Evolutionary conservation across 2,888 invertebrate genomes (phyloP), one percentile per base, ranked within the genome.

Genomic region (Tryphoninae sp.): DNA sequence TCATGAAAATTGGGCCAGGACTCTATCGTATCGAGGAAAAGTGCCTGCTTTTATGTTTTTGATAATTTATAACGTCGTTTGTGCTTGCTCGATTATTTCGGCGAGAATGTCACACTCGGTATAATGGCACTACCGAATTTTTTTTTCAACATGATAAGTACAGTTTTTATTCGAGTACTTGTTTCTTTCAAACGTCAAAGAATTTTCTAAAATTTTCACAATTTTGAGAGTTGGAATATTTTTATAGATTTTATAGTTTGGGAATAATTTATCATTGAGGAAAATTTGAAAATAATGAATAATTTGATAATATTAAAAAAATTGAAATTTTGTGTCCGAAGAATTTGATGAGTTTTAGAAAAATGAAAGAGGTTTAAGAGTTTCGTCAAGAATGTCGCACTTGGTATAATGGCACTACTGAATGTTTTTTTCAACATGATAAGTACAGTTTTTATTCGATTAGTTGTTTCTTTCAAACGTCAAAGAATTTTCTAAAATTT

Each of bases 81-180:
- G 19, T 49, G 45, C 6, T 42, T 42, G 16, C 40, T 16, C 16
- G 26, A 58, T 11, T 13, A 33, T 16, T 1, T 4, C 16, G 16
- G 19, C 55, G 55, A 19, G 19, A 22, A 22, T 13, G 22, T 11
- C 1, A n/a, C 26, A 78, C 55, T 33, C 22, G 65, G 53, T 33
- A 23, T 58, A 58, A 73, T 67, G 33, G 7, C 23, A 49, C 55
- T 26, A 62, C 69, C 49, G 74, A 64, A 80, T 45, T 33, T 33
- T 26, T 19, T 19, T 33, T 33, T 33, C 6, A 7, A 33, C 6
- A 33, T 1, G 33, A 33, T 33, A 33, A 4, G 4, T 33, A 4
- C 1, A 33, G 0, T 33, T 3, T 33, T 3, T 33, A 33, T 33
- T 33, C 33, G 33, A 33, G 33, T 33, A 19, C 1, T 33, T 33